These are phyloP conservation scores for Megaceryle torquata DNA, from an alignment of 2,113 vertebrate species.

Conservation along the genomic window DNA sequence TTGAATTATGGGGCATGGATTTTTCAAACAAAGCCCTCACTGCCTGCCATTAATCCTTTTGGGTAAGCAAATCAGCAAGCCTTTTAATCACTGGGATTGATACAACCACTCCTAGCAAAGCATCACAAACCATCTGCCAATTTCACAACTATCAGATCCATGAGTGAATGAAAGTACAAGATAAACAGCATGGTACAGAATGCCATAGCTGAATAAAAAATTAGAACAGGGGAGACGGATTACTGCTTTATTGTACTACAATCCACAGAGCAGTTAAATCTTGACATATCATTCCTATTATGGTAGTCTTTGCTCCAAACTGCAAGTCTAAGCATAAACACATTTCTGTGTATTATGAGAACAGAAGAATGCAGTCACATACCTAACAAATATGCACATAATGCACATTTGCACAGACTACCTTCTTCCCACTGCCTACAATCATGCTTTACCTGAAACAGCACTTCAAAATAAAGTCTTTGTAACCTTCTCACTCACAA, in stretches of 20 bases:
- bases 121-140: conserved; percentile 65
- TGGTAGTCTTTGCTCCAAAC: conserved; percentile 3
- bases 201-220: conserved; percentile 69
- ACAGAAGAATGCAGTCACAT: not conserved
- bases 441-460: not conserved
- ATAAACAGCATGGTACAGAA: conserved; percentile 60
- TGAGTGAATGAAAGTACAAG: conserved; percentile 52
- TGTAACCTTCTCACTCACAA: not conserved
- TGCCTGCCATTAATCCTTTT: conserved; percentile 68
- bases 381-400: conserved; percentile 14
- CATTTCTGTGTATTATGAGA: not conserved
- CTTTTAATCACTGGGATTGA: conserved; percentile 66
- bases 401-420: not conserved
- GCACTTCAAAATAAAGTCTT: not conserved
- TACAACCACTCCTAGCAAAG: conserved; percentile 55
- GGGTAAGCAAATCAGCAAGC: conserved; percentile 71
- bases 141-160: conserved; percentile 45
- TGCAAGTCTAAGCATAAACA: not conserved
- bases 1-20: conserved; percentile 55
- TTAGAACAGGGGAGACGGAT: conserved; percentile 46
- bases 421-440: not conserved
- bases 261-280: conserved; percentile 52
- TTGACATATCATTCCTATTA: conserved; percentile 14
- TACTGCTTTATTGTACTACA: conserved; percentile 68
- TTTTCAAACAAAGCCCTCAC: conserved; percentile 66